Base-by-base conservation (phyloP, 1,140 invertebrate genomes). In the Alviniconcha marisindica region DNA sequence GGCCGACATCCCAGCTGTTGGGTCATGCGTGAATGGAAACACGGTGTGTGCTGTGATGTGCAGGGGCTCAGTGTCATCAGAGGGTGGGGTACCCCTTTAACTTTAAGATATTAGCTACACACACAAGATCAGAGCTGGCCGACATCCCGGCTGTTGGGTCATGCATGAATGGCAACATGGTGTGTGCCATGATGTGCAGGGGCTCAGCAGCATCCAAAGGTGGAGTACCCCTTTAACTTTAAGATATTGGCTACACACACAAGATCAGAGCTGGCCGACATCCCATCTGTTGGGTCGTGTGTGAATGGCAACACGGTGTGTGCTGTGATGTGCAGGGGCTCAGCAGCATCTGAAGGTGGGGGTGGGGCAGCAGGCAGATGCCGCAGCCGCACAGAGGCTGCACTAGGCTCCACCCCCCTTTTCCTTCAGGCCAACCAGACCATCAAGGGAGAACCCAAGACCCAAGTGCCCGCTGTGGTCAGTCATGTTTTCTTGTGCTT, bases 351-450 rank as follows among this genome's bases (percentile, higher is more conserved):
- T 42, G 73, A 51, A 3, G 82, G 60, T 42, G 83, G 77, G 54
- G 71, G 79, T n/a, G n/a, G n/a, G n/a, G n/a, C 69, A 83, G 84
- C 12, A n/a, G 60, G 79, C 42, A 83, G 84, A 7, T 54, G 83
- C 3, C 84, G 73, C 3, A 88, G 87, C 42, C 74, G 84, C 28
- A 80, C 86, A 40, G 89, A 90, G 54, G 66, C 82, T n/a, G 85
- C 88, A 21, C 77, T 91, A 15, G 89, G 90, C n/a, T 42, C 80
- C 10, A 48, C 86, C 0, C 90, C 90, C 28, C 74, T 83, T 14
- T 91, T 91, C 81, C 87, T 91, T 5, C 84, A 88, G 80, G 85
- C 87, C 33, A 86, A 79, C 28, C 77, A 14, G 0, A n/a, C 56
- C n/a, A 40, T 54, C 51, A 56, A 78, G 51, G 60, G 76, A n/a